Evolutionary conservation across 1,140 invertebrate genomes (phyloP), one percentile per base, ranked within the genome.

Genomic region (Drosophila neocordata): DNA sequence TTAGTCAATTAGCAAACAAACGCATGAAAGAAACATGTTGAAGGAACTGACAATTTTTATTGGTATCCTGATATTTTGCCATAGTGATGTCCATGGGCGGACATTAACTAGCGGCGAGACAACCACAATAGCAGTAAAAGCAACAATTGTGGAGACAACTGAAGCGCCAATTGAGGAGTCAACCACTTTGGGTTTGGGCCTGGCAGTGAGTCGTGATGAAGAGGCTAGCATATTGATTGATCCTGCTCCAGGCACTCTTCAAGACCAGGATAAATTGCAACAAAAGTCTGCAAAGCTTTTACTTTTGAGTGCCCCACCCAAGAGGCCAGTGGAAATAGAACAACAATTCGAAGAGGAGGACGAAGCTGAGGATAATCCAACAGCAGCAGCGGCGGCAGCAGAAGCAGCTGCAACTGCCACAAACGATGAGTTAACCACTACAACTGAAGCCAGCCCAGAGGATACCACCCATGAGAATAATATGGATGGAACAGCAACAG

Each of bases 301-400:
- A 56, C 65, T 90, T 27, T 69, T 90, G 3, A 90, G 89, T 69
- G 85, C 89, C 11, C 81, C 89, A 1, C 74, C 78, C 27, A 87
- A 78, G 56, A 69, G 82, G 13, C 56, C 66, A 6, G 65, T 63
- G 4, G 78, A 88, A 59, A 71, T 79, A 7, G 87, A 88, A 37
- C 72, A 70, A 27, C 72, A 82, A 51, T 44, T 82, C 22, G 77
- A 79, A 55, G 87, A 89, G 57, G 65, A 73, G 56, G 89, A 90
- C 41, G 81, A 90, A 8, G 74, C 55, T 44, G 72, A 73, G 31
- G 65, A 77, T 18, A 57, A 77, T 31, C 59, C 35, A 18, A 66
- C 58, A 24, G 74, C 60, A 1, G 65, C 35, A 6, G 52, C 35
- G 2, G 67, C 70, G 11, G 41, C 62, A 20, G 11, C 41, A 11